These are phyloP conservation scores for Rhodophaea formosa DNA, from an alignment of 2,888 invertebrate species.

Conservation along the genomic window DNA sequence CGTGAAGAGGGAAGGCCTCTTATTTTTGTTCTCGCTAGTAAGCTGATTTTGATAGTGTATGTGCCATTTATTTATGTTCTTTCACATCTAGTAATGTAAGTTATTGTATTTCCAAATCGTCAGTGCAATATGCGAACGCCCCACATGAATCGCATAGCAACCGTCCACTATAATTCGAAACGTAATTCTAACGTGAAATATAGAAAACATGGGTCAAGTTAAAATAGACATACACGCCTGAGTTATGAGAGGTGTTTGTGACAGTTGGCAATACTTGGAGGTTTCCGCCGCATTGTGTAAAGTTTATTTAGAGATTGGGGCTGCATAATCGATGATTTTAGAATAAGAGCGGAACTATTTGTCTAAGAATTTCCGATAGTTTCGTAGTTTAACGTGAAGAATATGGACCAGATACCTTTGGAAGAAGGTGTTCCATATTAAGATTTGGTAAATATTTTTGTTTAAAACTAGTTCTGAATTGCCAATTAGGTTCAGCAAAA, in stretches of 20 bases:
- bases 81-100: background rate
- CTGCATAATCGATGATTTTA: background rate
- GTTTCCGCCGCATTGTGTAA: slow-evolving; percentile 1
- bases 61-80: background rate
- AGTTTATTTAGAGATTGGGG: slow-evolving; percentile 2
- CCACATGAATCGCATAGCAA: slow-evolving; percentile 1
- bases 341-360: background rate
- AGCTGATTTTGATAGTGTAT: no score
- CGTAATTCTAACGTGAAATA: background rate
- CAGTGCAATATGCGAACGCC: slow-evolving; percentile 4
- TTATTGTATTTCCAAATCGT: background rate
- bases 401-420: no score
- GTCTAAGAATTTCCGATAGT: background rate
- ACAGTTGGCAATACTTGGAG: slow-evolving; percentile 13
- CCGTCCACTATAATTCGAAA: background rate
- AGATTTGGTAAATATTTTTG: no score
- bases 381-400: background rate
- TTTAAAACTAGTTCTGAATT: no score
- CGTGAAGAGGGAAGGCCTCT: no score
- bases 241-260: slow-evolving; percentile 13
- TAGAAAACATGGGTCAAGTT: background rate
- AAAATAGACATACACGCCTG: background rate
- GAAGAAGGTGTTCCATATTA: no score
- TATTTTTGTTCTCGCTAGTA: no score
- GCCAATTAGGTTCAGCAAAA: no score